phyloP scores from a whole-genome alignment of 2,888 invertebrate genomes.

The Rhyacophila evoluta region DNA sequence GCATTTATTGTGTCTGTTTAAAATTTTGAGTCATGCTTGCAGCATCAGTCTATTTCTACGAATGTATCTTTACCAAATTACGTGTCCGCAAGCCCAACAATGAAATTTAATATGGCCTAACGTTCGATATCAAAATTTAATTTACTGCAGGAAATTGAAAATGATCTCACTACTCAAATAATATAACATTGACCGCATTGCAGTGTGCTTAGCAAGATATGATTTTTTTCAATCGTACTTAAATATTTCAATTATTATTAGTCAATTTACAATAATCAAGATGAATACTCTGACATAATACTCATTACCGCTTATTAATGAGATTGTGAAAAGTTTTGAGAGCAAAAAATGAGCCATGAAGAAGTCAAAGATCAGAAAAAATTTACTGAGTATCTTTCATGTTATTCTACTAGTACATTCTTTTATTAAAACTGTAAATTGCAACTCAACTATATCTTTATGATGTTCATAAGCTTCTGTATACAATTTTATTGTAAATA shows the following conservation, averaged over 20 bases:
- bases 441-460: too few species aligned
- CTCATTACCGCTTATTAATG: not conserved
- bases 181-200: constrained; percentile 4
- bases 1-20: not conserved
- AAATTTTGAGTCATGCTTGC: not conserved
- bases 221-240: not conserved
- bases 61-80: not conserved
- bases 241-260: constrained; percentile 20
- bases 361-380: too few species aligned
- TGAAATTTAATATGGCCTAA: not conserved
- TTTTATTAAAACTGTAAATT: too few species aligned
- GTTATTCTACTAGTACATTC: too few species aligned
- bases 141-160: constrained; percentile 18
- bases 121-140: constrained; percentile 10
- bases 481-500: too few species aligned
- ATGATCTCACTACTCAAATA: constrained; percentile 22
- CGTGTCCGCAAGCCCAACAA: constrained; percentile 2
- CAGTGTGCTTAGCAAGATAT: not conserved
- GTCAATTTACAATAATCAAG: constrained; percentile 13
- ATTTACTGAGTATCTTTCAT: too few species aligned
- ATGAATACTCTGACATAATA: constrained; percentile 9
- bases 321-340: not conserved
- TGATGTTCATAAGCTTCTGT: too few species aligned
- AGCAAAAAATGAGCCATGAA: too few species aligned
- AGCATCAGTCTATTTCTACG: not conserved